phyloP scores from a whole-genome alignment of 2,888 invertebrate species.

The Heteromyza rotundicornis region DNA sequence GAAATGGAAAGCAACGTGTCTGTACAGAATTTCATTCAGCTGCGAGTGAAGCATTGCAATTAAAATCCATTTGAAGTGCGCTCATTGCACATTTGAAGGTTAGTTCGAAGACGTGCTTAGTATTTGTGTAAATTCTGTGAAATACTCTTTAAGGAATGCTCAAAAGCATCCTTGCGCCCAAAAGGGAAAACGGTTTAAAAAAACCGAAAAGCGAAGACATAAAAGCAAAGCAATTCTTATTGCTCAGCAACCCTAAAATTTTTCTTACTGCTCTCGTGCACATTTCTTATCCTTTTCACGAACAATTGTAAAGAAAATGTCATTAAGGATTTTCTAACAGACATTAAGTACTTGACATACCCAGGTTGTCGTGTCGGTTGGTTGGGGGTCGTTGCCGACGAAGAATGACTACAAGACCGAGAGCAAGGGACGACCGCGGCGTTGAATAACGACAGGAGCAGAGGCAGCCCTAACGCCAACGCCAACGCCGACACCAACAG shows the following conservation, averaged over 20 bases:
- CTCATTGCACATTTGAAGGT: not conserved
- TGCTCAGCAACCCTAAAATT: not conserved
- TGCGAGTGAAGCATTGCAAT: not conserved
- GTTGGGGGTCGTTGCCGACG: not conserved
- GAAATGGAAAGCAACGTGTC: not conserved
- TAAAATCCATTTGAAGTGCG: not conserved
- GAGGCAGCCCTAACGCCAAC: not conserved
- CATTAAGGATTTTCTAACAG: constrained; percentile 53
- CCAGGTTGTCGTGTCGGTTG: constrained; percentile 18
- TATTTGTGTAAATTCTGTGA: no score
- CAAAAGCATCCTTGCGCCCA: no score
- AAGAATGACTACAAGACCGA: constrained; percentile 4
- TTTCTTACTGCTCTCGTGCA: constrained; percentile 18
- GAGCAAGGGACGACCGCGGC: not conserved
- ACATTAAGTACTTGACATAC: constrained; percentile 48
- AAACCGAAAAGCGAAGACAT: no score
- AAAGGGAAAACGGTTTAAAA: no score
- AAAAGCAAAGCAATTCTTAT: not conserved
- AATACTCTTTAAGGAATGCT: no score
- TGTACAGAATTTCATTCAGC: constrained; percentile 28
- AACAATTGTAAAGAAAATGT: constrained; percentile 53
- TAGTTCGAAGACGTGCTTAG: no score
- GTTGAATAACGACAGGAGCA: not conserved
- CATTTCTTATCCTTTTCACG: constrained; percentile 22
- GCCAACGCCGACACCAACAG: constrained; percentile 2